Percentiles rank a stretch among this genome's conserved stretches.
Conservation (phyloP, 1,140 invertebrate species). For the Rhizoglyphus robini region DNA sequence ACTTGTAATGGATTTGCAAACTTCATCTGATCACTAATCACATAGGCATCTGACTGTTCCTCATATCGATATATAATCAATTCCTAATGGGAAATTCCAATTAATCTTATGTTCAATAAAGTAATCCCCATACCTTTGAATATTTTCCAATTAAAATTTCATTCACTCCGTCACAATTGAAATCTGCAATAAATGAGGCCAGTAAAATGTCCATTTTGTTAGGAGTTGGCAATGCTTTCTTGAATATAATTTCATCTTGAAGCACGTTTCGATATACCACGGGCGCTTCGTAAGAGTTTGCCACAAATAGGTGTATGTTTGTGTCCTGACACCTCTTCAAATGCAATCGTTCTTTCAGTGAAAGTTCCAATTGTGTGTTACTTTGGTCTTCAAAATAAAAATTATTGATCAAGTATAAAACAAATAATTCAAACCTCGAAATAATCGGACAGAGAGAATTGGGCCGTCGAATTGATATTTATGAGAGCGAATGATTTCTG, state of each 20-base stretch:
- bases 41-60: background rate
- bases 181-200: slow-evolving; percentile 47
- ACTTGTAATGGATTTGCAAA: slow-evolving; percentile 49
- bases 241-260: slow-evolving; percentile 40
- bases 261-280: slow-evolving; percentile 49
- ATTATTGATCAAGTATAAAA: too few species aligned
- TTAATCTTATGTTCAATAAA: background rate
- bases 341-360: background rate
- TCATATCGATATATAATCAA: slow-evolving; percentile 44
- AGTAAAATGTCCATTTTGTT: slow-evolving; percentile 44
- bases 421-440: slow-evolving; percentile 30
- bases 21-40: slow-evolving; percentile 22
- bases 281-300: slow-evolving; percentile 42
- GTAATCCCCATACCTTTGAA: slow-evolving; percentile 37
- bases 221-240: slow-evolving; percentile 39
- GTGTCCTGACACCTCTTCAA: slow-evolving; percentile 19
- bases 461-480: slow-evolving; percentile 43
- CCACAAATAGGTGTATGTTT: slow-evolving; percentile 42
- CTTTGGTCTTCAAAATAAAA: background rate
- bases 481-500: slow-evolving; percentile 39
- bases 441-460: slow-evolving; percentile 44
- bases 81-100: slow-evolving; percentile 36
- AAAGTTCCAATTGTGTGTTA: background rate
- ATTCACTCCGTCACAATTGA: slow-evolving; percentile 55
- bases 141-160: slow-evolving; percentile 59